phyloP scores from a whole-genome alignment of 2,888 invertebrate species.

The Drosophila demipolita region DNA sequence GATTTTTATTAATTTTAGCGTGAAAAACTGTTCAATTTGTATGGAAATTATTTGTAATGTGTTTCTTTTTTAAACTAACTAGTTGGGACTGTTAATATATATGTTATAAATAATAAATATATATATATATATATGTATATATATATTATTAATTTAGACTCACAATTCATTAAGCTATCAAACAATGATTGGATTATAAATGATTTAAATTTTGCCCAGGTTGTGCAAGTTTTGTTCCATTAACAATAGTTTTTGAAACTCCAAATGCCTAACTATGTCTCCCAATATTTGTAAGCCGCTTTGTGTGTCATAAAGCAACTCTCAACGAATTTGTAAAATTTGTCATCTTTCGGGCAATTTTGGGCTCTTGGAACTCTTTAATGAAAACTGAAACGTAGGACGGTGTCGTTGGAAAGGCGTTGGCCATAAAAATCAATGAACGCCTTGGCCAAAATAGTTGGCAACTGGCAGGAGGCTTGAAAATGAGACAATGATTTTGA shows the following conservation, averaged over 20 bases:
- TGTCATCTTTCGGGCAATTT: background rate
- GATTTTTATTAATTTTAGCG: background rate
- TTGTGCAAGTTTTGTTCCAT: background rate
- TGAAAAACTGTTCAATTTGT: background rate
- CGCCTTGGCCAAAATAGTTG: conserved; percentile 59
- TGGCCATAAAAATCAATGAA: conserved; percentile 74
- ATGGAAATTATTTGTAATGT: background rate
- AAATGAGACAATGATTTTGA: conserved; percentile 57
- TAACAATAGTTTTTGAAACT: background rate
- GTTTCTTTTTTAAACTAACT: background rate
- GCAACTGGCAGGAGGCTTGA: conserved; percentile 56
- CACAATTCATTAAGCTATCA: background rate
- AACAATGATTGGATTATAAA: background rate
- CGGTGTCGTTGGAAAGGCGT: conserved; percentile 53
- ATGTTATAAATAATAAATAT: background rate
- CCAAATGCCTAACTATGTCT: background rate
- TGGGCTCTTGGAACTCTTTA: conserved; percentile 16
- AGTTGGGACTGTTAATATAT: background rate
- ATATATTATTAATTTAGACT: background rate
- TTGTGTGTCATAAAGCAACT: background rate
- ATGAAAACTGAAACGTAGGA: conserved; percentile 22
- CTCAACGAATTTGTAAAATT: background rate
- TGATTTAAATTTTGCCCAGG: background rate
- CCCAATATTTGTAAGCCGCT: background rate
- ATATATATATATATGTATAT: no score